A percentile compares a stretch with the other conserved stretches of the same genome.
Conservation (phyloP, 2,797 vertebrate species). For the Gallinago solitaria region DNA sequence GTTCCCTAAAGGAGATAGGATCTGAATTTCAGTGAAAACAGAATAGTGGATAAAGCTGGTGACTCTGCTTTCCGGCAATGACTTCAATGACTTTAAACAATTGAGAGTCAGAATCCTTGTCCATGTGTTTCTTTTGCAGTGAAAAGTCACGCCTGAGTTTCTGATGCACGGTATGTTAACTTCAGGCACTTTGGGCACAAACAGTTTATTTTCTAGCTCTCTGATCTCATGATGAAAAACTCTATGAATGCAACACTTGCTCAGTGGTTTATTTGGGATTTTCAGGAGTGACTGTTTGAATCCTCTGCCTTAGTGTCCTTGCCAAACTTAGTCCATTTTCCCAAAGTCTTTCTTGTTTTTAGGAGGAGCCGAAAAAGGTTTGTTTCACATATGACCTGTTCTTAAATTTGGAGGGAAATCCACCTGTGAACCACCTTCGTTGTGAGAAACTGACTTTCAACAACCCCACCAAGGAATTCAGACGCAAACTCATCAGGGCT, state of each 20-base stretch:
- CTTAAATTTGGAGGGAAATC: slow-evolving; percentile 97
- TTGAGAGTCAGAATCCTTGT: not conserved
- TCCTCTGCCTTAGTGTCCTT: not conserved
- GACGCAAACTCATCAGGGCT: slow-evolving; percentile 93
- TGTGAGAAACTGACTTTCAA: slow-evolving; percentile 99
- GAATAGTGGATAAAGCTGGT: not conserved
- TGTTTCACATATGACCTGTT: slow-evolving; percentile 98
- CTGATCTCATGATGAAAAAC: not conserved
- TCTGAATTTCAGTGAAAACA: not conserved
- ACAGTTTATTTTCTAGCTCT: not conserved
- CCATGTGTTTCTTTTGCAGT: not conserved
- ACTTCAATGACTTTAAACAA: not conserved
- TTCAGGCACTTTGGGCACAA: not conserved
- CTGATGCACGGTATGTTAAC: not conserved
- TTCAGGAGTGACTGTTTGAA: not conserved
- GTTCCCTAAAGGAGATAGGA: not conserved
- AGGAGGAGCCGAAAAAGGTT: slow-evolving; percentile 98
- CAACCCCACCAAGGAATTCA: slow-evolving; percentile 98
- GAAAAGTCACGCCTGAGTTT: not conserved
- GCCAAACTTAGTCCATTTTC: not conserved
- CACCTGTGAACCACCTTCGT: slow-evolving; percentile 96
- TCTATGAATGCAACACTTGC: not conserved
- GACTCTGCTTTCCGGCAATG: not conserved
- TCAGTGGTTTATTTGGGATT: not conserved
- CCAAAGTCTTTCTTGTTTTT: slow-evolving; percentile 13